Conservation (phyloP, 2,113 vertebrate species). For the Rutilus rutilus region DNA sequence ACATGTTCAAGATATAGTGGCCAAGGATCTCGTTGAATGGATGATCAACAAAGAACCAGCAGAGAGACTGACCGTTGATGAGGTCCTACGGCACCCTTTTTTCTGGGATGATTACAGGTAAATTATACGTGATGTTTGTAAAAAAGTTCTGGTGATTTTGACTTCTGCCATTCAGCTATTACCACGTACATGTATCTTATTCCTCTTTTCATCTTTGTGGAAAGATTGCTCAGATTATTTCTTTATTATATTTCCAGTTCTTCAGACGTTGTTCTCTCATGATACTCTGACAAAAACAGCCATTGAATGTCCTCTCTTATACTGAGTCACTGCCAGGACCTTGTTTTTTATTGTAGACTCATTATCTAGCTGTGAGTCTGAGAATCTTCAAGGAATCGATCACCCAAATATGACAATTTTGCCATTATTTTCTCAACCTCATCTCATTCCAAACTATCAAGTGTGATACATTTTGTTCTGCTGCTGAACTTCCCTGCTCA, state of each 20-base stretch:
- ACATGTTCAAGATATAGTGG: constrained; percentile 4
- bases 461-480: too few species aligned
- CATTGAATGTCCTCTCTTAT: not conserved
- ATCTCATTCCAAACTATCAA: too few species aligned
- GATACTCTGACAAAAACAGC: not conserved
- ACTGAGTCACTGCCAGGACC: not conserved
- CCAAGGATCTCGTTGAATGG: constrained; percentile 45
- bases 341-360: not conserved
- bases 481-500: not conserved
- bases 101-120: constrained; percentile 33
- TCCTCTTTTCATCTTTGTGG: too few species aligned
- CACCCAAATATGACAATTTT: not conserved
- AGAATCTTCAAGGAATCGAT: not conserved
- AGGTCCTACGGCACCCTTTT: constrained; percentile 30
- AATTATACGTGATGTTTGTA: not conserved
- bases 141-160: too few species aligned
- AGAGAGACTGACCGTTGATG: not conserved
- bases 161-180: too few species aligned
- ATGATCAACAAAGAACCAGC: constrained; percentile 29
- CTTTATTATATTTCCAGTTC: not conserved
- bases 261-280: not conserved
- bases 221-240: not conserved
- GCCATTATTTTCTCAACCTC: not conserved
- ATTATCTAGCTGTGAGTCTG: not conserved
- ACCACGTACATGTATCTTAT: too few species aligned